phyloP scores from a whole-genome alignment of 92 coral and sea anemone genomes.

The Nematostella vectensis region DNA sequence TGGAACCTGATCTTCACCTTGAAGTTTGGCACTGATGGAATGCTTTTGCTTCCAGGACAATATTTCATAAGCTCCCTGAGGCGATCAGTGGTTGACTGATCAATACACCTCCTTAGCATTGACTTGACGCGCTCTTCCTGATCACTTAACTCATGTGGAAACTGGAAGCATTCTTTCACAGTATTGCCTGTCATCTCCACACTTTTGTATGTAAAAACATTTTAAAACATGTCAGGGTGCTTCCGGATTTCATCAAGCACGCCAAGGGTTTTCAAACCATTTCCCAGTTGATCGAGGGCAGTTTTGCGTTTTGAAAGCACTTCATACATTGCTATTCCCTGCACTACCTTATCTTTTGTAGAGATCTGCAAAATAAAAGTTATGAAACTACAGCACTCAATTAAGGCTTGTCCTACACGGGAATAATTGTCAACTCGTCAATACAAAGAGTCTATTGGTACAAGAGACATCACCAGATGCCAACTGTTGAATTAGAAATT shows the following conservation, averaged over 20 bases:
- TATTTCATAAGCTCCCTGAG: slow-evolving; percentile 15
- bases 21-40: slow-evolving; percentile 13
- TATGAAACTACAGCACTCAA: no score
- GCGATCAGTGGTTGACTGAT: slow-evolving; percentile 4
- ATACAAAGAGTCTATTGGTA: no score
- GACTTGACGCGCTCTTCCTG: slow-evolving; percentile 10
- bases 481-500: no score
- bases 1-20: slow-evolving; percentile 8
- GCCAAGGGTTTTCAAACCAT: slow-evolving; percentile 26
- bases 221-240: slow-evolving; percentile 33
- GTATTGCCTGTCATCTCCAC: slow-evolving; percentile 2
- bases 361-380: slow-evolving; percentile 8
- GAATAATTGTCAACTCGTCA: no score
- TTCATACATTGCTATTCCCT: slow-evolving; percentile 22
- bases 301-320: slow-evolving; percentile 33
- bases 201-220: slow-evolving; percentile 8
- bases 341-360: slow-evolving; percentile 28
- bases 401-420: no score
- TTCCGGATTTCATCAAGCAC: slow-evolving; percentile 23
- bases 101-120: slow-evolving; percentile 8
- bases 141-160: slow-evolving; percentile 10
- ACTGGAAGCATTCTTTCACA: slow-evolving; percentile 7
- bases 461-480: no score
- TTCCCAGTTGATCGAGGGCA: slow-evolving; percentile 40
- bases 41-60: slow-evolving; percentile 17